Conservation (phyloP, 2,113 vertebrate genomes). For the Peromyscus californicus region DNA sequence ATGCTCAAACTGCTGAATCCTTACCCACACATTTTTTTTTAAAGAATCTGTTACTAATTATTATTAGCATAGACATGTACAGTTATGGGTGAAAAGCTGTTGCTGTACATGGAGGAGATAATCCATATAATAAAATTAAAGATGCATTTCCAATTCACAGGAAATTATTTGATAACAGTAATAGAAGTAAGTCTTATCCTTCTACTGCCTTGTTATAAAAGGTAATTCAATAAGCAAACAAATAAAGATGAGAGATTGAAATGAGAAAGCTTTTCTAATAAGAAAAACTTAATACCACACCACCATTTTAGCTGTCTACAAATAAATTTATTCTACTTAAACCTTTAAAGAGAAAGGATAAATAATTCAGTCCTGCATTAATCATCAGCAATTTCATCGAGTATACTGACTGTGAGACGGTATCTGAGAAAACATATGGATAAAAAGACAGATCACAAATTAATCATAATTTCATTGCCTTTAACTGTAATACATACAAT, state of each 20-base stretch:
- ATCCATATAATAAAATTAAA: slow-evolving; percentile 7
- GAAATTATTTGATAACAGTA: background rate
- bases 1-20: background rate
- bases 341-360: slow-evolving; percentile 66
- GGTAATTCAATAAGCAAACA: slow-evolving; percentile 46
- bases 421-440: slow-evolving; percentile 52
- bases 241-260: slow-evolving; percentile 55
- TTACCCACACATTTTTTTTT: background rate
- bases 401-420: background rate
- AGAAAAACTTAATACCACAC: background rate
- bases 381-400: slow-evolving; percentile 42
- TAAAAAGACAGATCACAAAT: slow-evolving; percentile 20
- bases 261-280: slow-evolving; percentile 1
- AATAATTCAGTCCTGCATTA: slow-evolving; percentile 57
- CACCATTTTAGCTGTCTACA: slow-evolving; percentile 9
- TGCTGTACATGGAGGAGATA: background rate
- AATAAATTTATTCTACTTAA: slow-evolving; percentile 65
- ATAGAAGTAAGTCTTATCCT: background rate
- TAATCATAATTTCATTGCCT: slow-evolving; percentile 2
- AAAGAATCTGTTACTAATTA: background rate
- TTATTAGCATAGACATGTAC: background rate
- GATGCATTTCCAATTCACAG: background rate
- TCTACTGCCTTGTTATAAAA: background rate
- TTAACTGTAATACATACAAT: background rate
- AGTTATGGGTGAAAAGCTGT: background rate